phyloP scores from a whole-genome alignment of 2,797 vertebrate genomes.

The Argya squamiceps region DNA sequence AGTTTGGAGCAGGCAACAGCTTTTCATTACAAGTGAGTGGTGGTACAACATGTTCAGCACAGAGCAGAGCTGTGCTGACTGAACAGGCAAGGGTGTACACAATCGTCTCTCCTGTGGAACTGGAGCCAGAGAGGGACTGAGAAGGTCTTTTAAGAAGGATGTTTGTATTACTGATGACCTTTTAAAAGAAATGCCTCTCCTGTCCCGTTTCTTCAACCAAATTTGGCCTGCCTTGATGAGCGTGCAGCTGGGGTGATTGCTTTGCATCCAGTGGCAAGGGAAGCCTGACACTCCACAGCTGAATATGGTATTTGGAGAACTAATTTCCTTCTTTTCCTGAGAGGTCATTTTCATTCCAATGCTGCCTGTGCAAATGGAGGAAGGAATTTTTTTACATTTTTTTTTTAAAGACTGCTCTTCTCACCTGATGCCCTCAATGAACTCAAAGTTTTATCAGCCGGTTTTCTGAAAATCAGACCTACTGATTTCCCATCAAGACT shows the following conservation, averaged over 20 bases:
- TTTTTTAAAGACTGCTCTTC: background rate
- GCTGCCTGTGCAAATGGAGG: background rate
- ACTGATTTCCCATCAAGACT: background rate
- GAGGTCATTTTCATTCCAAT: background rate
- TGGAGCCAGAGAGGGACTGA: background rate
- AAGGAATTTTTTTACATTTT: background rate
- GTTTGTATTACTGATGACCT: slow-evolving; percentile 28
- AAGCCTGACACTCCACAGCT: background rate
- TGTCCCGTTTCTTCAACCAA: background rate
- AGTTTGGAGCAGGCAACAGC: background rate
- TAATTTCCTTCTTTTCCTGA: background rate
- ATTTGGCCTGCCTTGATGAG: background rate
- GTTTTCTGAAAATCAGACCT: background rate
- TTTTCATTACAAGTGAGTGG: background rate
- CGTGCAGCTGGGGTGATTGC: background rate
- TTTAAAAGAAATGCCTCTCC: background rate
- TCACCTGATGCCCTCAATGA: background rate
- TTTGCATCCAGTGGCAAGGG: background rate
- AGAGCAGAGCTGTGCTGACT: background rate
- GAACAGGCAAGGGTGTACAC: background rate
- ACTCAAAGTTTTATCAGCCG: background rate
- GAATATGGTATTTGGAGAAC: background rate
- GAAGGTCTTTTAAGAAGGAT: background rate
- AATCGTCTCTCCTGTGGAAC: background rate
- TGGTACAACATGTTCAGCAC: background rate